Base-by-base conservation (phyloP, 2,113 vertebrate genomes). In the Zapornia atra region DNA sequence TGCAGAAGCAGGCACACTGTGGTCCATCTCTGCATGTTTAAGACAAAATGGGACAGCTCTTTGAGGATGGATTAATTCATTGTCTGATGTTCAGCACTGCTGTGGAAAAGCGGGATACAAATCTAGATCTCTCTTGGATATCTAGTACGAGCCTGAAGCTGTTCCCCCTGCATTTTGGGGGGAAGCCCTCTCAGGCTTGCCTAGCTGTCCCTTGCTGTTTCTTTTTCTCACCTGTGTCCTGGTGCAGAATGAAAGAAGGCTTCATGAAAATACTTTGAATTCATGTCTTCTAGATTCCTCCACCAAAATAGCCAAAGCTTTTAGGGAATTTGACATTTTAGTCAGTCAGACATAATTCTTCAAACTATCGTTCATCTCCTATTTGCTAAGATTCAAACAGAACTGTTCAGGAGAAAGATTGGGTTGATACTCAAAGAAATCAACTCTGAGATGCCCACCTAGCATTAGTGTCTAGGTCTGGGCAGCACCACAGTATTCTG, bases 21-120 rank as follows among this genome's bases (percentile, higher is more conserved):
- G 56, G 10, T 42, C 69, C 56, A 9, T 10, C 26, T 0, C 0
- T 22, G 42, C 9, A n/a, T 24, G 0, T 61, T n/a, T 61, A 10
- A 38, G 54, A 40, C 7, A 44, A 65, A 69, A 59, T 22, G 29
- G 48, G 51, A 34, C 38, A 79, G 15, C 34, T 48, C 63, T 90
- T 51, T 36, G 61, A 50, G 73, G 44, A 16, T 44, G 48, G 82
- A 13, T 90, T 76, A 8, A 15, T 69, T 38, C 15, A 10, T 19
- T 48, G 38, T 19, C 22, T 79, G 69, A 33, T 68, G 33, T 19
- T 40, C 65, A 87, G 60, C 44, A 61, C 46, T 65, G 71, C n/a
- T 68, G 42, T 21, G 26, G 12, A 19, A 38, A 72, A 38, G 17
- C 75, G 69, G 38, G 18, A 22, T 40, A 6, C 31, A 79, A 5